These are phyloP conservation scores for Pristis pectinata DNA, from an alignment of 2,797 vertebrate genomes.

Conservation along the genomic window DNA sequence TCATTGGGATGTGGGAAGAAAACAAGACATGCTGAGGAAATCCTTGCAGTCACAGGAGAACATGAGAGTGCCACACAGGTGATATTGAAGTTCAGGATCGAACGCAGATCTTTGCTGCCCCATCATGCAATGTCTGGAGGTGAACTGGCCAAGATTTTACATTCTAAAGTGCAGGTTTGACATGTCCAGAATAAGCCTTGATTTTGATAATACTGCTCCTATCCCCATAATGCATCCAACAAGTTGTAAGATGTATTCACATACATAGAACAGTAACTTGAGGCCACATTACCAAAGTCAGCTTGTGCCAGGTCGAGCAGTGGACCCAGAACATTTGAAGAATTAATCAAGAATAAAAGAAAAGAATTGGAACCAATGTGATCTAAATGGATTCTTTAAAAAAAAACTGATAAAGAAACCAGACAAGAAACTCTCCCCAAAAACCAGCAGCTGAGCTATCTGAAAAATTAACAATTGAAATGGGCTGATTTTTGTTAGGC, in stretches of 20 bases:
- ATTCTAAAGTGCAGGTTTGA: too few relatives aligned
- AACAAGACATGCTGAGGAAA: too few relatives aligned
- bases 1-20: too few relatives aligned
- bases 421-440: not conserved
- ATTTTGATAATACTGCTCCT: not conserved
- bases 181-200: not conserved
- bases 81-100: too few relatives aligned
- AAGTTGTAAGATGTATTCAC: not conserved
- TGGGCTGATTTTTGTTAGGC: not conserved
- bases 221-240: too few relatives aligned
- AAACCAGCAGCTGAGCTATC: not conserved
- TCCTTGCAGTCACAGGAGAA: too few relatives aligned
- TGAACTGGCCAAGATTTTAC: too few relatives aligned
- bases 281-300: not conserved
- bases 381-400: not conserved
- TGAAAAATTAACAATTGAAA: not conserved
- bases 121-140: too few relatives aligned
- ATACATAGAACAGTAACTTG: not conserved
- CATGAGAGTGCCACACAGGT: too few relatives aligned
- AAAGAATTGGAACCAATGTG: not conserved
- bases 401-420: not conserved
- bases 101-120: too few relatives aligned
- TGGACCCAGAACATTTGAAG: not conserved
- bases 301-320: not conserved
- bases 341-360: not conserved